phyloP scores from a whole-genome alignment of 2,888 invertebrate species.

The Auanema sp. region DNA sequence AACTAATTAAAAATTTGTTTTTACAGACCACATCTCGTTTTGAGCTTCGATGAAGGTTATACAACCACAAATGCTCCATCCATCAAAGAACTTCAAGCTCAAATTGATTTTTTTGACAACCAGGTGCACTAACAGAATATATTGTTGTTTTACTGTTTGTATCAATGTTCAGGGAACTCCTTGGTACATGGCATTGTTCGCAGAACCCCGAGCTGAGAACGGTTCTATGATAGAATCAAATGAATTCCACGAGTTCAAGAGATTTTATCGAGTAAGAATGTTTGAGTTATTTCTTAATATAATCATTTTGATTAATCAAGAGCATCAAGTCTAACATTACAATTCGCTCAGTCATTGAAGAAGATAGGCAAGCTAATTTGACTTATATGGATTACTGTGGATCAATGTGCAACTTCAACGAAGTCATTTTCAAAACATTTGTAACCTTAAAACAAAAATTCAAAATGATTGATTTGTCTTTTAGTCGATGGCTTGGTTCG shows the following conservation, averaged over 20 bases:
- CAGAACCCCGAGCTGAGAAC: slow-evolving; percentile 22
- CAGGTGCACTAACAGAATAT: slow-evolving; percentile 22
- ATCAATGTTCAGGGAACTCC: slow-evolving; percentile 39
- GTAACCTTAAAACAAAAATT: slow-evolving; percentile 13
- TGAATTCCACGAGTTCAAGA: slow-evolving; percentile 36
- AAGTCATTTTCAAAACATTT: slow-evolving; percentile 37
- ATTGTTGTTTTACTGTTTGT: background rate
- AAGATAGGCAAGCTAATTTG: slow-evolving; percentile 13
- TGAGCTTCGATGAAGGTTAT: slow-evolving; percentile 40
- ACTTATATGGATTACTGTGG: slow-evolving; percentile 45
- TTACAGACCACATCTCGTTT: slow-evolving; percentile 13
- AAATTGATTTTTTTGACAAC: slow-evolving; percentile 41
- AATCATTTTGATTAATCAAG: slow-evolving; percentile 1
- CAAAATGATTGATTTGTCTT: background rate
- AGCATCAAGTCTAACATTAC: background rate
- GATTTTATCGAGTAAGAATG: slow-evolving; percentile 30
- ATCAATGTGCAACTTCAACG: slow-evolving; percentile 41
- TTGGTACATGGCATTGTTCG: slow-evolving; percentile 49
- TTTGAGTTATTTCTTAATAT: background rate
- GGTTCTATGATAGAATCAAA: slow-evolving; percentile 21
- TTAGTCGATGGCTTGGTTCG: slow-evolving; percentile 21
- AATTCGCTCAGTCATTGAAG: slow-evolving; percentile 10
- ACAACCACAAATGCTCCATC: slow-evolving; percentile 37
- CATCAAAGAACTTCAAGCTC: slow-evolving; percentile 30
- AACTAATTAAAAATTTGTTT: background rate